A percentile compares a stretch with the other conserved stretches of the same genome.
phyloP scores from a whole-genome alignment of 2,113 vertebrate genomes.

The Todiramphus chloris region DNA sequence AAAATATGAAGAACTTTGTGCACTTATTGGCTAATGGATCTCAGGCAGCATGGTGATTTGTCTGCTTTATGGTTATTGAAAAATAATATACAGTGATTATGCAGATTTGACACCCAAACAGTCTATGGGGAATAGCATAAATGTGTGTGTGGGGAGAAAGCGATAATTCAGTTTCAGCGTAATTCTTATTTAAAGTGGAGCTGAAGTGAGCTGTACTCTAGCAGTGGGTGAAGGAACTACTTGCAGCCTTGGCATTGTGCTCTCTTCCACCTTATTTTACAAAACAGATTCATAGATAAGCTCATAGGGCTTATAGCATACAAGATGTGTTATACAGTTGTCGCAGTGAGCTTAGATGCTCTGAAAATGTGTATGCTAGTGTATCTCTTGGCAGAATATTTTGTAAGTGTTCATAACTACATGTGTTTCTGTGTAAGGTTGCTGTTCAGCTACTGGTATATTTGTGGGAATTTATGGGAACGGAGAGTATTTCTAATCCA shows the following conservation, averaged over 20 bases:
- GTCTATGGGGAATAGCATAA: constrained; percentile 41
- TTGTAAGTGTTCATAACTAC: background rate
- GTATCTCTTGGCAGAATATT: background rate
- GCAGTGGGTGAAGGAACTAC: background rate
- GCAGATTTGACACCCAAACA: constrained; percentile 60
- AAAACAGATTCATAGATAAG: background rate
- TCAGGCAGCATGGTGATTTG: constrained; percentile 37
- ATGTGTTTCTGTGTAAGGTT: background rate
- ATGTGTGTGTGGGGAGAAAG: background rate
- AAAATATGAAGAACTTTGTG: constrained; percentile 51
- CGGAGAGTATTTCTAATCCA: background rate
- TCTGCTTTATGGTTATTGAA: constrained; percentile 66
- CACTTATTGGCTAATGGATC: constrained; percentile 58
- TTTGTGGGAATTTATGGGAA: background rate
- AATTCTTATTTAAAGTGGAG: background rate
- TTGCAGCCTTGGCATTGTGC: background rate
- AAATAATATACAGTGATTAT: constrained; percentile 65
- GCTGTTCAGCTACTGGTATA: background rate
- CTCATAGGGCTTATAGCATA: background rate
- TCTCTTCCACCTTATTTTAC: background rate
- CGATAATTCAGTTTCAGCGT: constrained; percentile 37
- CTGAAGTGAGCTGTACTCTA: background rate
- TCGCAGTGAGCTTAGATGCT: background rate
- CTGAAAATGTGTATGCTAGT: background rate
- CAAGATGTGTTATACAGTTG: background rate